These are phyloP conservation scores for Seriola rivoliana DNA, from an alignment of 2,113 vertebrate genomes.

Conservation along the genomic window DNA sequence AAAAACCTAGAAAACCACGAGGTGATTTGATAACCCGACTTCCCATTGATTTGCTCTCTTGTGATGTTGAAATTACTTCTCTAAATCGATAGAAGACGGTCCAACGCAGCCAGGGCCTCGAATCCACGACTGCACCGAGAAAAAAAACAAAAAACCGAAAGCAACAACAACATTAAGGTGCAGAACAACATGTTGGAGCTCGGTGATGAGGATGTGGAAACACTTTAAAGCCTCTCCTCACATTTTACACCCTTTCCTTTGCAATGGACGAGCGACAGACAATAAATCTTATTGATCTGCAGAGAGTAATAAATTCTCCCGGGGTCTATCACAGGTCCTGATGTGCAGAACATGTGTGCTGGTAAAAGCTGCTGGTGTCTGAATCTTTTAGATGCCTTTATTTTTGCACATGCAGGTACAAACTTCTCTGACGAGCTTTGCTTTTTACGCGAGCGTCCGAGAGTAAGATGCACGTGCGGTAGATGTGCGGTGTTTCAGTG, in stretches of 20 bases:
- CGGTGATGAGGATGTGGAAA: neutral
- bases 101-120: neutral
- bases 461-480: too few species aligned
- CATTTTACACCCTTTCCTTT: too few species aligned
- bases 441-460: too few species aligned
- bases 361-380: neutral
- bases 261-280: neutral
- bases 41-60: slow-evolving; percentile 59
- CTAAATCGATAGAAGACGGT: slow-evolving; percentile 51
- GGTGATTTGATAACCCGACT: slow-evolving; percentile 63
- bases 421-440: neutral
- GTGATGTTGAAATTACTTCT: slow-evolving; percentile 69
- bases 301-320: neutral
- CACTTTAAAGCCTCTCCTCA: neutral
- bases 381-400: neutral
- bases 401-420: neutral
- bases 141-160: slow-evolving; percentile 5
- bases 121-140: neutral
- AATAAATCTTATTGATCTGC: neutral
- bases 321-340: too few species aligned
- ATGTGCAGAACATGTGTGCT: neutral
- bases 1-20: slow-evolving; percentile 47
- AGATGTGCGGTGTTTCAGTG: too few species aligned
- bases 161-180: neutral
- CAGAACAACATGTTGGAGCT: neutral